Percentiles rank a stretch among this genome's conserved stretches.
Evolutionary conservation across 2,888 invertebrate species (phyloP).

Genomic region (Cryptocephalus moraei): DNA sequence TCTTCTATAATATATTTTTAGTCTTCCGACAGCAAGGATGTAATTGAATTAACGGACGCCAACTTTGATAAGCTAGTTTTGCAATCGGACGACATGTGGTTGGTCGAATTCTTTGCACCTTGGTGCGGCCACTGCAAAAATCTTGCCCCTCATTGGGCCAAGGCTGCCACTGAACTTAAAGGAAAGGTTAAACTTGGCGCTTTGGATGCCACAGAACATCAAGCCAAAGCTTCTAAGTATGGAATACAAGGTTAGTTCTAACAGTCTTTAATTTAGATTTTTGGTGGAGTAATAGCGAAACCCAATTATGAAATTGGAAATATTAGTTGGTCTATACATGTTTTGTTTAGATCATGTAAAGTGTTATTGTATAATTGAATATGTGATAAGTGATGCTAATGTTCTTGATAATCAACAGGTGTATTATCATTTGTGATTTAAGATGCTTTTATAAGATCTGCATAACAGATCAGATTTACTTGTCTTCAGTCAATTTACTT

Average conservation of each 20-base stretch:
- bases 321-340: too few species aligned
- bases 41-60: conserved; percentile 87
- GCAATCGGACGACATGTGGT: conserved; percentile 90
- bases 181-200: conserved; percentile 96
- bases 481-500: too few species aligned
- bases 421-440: too few species aligned
- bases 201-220: conserved; percentile 89
- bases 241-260: conserved; percentile 49
- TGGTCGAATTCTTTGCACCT: conserved; percentile 96
- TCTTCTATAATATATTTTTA: conserved; percentile 5
- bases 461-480: too few species aligned
- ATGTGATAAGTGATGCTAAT: too few species aligned
- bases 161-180: conserved; percentile 88
- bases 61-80: conserved; percentile 91
- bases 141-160: conserved; percentile 92
- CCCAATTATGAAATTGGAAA: too few species aligned
- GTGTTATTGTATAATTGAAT: too few species aligned
- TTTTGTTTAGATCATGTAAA: too few species aligned
- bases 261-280: not conserved
- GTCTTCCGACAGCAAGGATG: conserved; percentile 47
- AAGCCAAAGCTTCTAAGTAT: conserved; percentile 69
- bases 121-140: conserved; percentile 98
- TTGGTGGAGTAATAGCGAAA: not conserved
- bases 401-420: too few species aligned
- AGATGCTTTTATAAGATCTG: too few species aligned